Evolutionary conservation across 2,797 vertebrate species (phyloP).

Genomic region (Nasua narica): DNA sequence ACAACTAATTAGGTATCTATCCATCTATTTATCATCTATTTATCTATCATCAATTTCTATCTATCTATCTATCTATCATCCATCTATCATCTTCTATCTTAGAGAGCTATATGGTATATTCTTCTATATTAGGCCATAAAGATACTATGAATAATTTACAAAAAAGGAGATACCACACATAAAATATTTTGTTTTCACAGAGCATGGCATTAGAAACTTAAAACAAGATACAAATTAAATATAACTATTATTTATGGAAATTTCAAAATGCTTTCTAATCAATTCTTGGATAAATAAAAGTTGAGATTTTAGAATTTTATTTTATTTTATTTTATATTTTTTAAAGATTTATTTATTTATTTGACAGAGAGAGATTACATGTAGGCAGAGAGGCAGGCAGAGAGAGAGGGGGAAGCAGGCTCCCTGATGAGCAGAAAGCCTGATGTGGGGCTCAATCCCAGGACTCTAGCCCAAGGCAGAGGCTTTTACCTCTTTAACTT

Average conservation of each 20-base stretch:
- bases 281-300: background rate
- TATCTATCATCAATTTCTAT: background rate
- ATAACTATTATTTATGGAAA: background rate
- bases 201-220: background rate
- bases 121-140: background rate
- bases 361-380: too few relatives aligned
- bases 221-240: background rate
- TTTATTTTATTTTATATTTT: too few relatives aligned
- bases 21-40: background rate
- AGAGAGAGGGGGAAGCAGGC: too few relatives aligned
- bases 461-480: too few relatives aligned
- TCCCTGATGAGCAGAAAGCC: too few relatives aligned
- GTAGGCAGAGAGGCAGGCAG: too few relatives aligned
- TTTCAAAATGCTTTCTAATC: background rate
- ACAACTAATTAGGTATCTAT: background rate
- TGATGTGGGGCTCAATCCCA: too few relatives aligned
- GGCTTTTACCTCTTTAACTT: too few relatives aligned
- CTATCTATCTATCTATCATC: background rate
- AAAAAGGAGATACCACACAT: background rate
- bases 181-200: background rate
- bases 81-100: too few relatives aligned
- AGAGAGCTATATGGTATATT: background rate
- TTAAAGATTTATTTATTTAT: too few relatives aligned
- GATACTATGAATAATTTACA: background rate
- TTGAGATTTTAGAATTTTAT: background rate